These are phyloP conservation scores for Nyctereutes procyonoides DNA, from an alignment of 2,113 vertebrate genomes.

Conservation along the genomic window DNA sequence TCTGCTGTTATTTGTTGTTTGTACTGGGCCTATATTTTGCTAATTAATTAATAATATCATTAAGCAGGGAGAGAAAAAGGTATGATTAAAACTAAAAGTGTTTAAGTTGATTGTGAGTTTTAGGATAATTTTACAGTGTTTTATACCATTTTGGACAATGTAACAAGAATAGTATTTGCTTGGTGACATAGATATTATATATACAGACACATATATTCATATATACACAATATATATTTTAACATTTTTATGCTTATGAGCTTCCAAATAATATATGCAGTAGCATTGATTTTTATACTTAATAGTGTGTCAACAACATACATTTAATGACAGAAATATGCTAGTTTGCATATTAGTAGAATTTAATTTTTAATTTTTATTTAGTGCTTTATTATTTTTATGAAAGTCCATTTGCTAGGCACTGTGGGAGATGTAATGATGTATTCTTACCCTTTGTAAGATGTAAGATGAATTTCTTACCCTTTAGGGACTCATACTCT, in stretches of 20 bases:
- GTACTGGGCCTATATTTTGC: not conserved
- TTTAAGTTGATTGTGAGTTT: slow-evolving; percentile 39
- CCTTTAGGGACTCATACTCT: not conserved
- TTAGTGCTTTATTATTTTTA: slow-evolving; percentile 25
- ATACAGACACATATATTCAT: not conserved
- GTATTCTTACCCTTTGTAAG: not conserved
- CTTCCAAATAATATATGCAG: not conserved
- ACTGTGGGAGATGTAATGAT: not conserved
- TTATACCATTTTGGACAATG: not conserved
- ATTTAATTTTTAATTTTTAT: not conserved
- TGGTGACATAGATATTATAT: not conserved
- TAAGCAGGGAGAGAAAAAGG: not conserved
- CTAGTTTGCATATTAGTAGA: slow-evolving; percentile 20
- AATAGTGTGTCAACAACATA: not conserved
- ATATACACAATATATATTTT: not conserved
- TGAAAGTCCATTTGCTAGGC: not conserved
- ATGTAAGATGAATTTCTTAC: not conserved
- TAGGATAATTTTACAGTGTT: slow-evolving; percentile 32
- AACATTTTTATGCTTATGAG: not conserved
- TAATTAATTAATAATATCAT: slow-evolving; percentile 37
- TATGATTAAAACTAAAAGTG: not conserved
- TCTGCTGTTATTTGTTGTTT: not conserved
- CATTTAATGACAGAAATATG: not conserved
- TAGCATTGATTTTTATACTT: slow-evolving; percentile 4
- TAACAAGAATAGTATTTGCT: not conserved